These are phyloP conservation scores for Bovichtus variegatus DNA, from an alignment of 2,797 vertebrate genomes.

Conservation along the genomic window DNA sequence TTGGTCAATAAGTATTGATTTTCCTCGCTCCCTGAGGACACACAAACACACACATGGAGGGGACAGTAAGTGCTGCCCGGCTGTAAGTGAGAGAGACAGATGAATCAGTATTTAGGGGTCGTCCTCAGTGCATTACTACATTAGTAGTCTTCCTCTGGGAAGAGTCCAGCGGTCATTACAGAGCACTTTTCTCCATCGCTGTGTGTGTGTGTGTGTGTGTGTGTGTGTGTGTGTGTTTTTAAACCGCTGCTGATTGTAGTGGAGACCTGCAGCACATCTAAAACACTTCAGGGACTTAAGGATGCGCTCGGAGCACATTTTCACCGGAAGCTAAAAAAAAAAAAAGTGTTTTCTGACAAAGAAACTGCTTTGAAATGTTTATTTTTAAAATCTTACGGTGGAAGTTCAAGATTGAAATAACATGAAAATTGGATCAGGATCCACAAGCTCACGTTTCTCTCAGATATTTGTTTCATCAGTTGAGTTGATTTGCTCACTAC, in stretches of 20 bases:
- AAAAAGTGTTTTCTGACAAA: neutral
- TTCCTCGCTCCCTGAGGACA: slow-evolving; percentile 21
- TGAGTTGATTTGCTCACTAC: too few relatives aligned
- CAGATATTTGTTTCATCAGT: too few relatives aligned
- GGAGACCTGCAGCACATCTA: slow-evolving; percentile 18
- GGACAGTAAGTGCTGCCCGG: slow-evolving; percentile 21
- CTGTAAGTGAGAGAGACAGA: slow-evolving; percentile 47
- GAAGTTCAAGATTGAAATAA: too few relatives aligned
- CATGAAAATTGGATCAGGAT: too few relatives aligned
- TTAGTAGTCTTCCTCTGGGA: slow-evolving; percentile 48
- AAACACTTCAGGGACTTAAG: neutral
- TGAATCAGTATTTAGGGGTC: slow-evolving; percentile 53
- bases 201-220: neutral
- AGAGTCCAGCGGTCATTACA: slow-evolving; percentile 1
- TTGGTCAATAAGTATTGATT: slow-evolving; percentile 52
- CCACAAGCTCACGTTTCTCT: too few relatives aligned
- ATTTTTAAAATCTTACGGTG: neutral
- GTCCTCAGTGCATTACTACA: slow-evolving; percentile 53
- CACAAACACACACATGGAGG: neutral
- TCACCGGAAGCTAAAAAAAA: neutral
- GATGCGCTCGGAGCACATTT: neutral
- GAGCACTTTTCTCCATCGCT: slow-evolving; percentile 22
- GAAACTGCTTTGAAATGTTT: neutral
- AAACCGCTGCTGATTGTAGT: slow-evolving; percentile 3
- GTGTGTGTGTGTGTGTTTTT: neutral